Evolutionary conservation across 2,888 invertebrate genomes (phyloP), one percentile per base, ranked within the genome.

Genomic region (Tridacna crocea): DNA sequence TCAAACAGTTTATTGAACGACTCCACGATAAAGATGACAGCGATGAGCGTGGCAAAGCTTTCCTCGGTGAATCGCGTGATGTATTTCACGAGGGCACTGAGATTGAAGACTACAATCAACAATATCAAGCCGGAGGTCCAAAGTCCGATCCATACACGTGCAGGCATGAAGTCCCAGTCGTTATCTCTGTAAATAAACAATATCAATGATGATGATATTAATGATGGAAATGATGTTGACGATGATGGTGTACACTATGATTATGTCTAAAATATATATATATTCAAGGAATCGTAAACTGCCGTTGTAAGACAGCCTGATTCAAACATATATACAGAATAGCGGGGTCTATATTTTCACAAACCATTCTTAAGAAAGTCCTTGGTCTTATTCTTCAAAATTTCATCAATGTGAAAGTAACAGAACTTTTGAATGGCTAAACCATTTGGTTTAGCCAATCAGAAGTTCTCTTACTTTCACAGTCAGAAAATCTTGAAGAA

Each of bases 61-160:
- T 99, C 99, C 94, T 99, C 99, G 0, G 99, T 99, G 94, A 99
- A 99, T 88, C 99, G 96, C 19, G 99, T 99, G 88, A 99, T 99
- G 93, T 98, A 98, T 94, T 98, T 98, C 48, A 99, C 99, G 80
- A 99, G 95, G 72, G 98, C 98, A 94, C 98, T 98, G 12, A 98
- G 98, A 95, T 99, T 99, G 58, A 98, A 96, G 0, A 98, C 98
- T 60, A 98, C 98, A 88, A 99, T 95, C 75, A 97, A 95, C 61
- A 99, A 86, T 80, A 99, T 95, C 92, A 98, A 98, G 22, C 97
- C 90, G 0, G 97, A 96, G 48, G 97, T 97, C 99, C 99, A 99
- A 19, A 98, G 96, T 27, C 99, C 99, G 86, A 99, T 98, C 97
- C 99, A 99, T 93, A 99, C 97, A 86, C 98, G 96, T 94, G 99